phyloP scores from a whole-genome alignment of 2,113 vertebrate species.

The Brachyhypopomus gauderio region DNA sequence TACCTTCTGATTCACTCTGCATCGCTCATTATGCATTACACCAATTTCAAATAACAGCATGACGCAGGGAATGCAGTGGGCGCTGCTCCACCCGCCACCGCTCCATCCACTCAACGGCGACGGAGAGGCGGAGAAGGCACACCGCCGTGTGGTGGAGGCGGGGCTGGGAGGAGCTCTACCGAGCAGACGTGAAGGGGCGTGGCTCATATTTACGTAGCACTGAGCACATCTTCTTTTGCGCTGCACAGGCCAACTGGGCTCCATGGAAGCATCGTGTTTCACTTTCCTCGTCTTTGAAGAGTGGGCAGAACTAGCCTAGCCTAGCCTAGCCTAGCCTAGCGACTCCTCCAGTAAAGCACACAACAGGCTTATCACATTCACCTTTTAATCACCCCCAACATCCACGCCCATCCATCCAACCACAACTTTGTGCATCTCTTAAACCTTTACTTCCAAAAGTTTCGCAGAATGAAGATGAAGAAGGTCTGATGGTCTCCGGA shows the following conservation, averaged over 20 bases:
- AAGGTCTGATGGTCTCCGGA: constrained; percentile 15
- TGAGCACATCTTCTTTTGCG: constrained; percentile 67
- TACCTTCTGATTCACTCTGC: constrained; percentile 17
- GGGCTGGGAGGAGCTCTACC: background rate
- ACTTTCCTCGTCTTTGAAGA: constrained; percentile 53
- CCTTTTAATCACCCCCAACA: constrained; percentile 39
- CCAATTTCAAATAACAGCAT: constrained; percentile 30
- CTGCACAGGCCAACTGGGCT: constrained; percentile 59
- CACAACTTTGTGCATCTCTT: constrained; percentile 45
- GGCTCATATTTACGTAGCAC: constrained; percentile 32
- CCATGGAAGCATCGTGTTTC: constrained; percentile 62
- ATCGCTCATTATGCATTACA: constrained; percentile 22
- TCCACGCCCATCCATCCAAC: constrained; percentile 30
- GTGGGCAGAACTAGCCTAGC: constrained; percentile 51
- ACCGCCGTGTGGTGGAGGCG: background rate
- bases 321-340: constrained; percentile 20
- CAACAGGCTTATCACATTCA: constrained; percentile 52
- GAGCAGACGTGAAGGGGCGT: too few relatives aligned
- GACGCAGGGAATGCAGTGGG: background rate
- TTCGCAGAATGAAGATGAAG: background rate
- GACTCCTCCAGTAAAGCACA: constrained; percentile 35
- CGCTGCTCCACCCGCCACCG: background rate
- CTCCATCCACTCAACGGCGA: background rate
- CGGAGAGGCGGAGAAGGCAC: too few relatives aligned
- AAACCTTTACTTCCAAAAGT: constrained; percentile 23